A percentile compares a stretch with the other conserved stretches of the same genome.
phyloP scores from a whole-genome alignment of 2,888 invertebrate genomes.

The Amiota communis region DNA sequence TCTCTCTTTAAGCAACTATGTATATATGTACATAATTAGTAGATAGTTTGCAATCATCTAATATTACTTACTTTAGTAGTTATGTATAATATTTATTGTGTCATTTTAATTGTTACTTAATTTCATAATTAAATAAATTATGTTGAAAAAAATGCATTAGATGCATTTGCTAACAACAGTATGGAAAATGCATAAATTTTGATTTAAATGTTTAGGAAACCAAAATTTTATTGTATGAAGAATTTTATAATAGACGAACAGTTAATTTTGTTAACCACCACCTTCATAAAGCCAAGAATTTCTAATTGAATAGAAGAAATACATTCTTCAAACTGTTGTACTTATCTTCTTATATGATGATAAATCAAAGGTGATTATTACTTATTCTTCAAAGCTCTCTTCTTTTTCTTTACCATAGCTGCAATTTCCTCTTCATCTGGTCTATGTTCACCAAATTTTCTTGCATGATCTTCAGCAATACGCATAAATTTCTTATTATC shows the following conservation, averaged over 20 bases:
- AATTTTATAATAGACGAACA: too few species aligned
- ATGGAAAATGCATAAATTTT: neutral
- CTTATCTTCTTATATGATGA: too few species aligned
- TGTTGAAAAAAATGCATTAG: neutral
- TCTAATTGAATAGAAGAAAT: too few species aligned
- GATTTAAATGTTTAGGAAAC: too few species aligned
- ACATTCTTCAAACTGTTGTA: too few species aligned
- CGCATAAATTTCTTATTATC: conserved; percentile 97
- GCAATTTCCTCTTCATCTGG: conserved; percentile 78
- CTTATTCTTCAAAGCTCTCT: conserved; percentile 8
- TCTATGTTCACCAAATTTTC: conserved; percentile 96
- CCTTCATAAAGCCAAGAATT: too few species aligned
- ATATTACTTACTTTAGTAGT: too few species aligned
- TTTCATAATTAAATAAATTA: neutral
- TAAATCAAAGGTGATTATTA: neutral
- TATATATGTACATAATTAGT: too few species aligned
- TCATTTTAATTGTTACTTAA: conserved; percentile 59
- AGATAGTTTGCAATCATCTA: neutral
- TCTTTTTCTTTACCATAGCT: conserved; percentile 40
- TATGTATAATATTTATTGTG: conserved; percentile 55
- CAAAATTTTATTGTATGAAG: too few species aligned
- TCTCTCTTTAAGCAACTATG: conserved; percentile 39
- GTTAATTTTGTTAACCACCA: too few species aligned
- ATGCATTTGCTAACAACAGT: neutral
- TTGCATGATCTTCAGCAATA: conserved; percentile 98